phyloP scores from a whole-genome alignment of 2,113 vertebrate genomes.

The Amphilophus citrinellus region DNA sequence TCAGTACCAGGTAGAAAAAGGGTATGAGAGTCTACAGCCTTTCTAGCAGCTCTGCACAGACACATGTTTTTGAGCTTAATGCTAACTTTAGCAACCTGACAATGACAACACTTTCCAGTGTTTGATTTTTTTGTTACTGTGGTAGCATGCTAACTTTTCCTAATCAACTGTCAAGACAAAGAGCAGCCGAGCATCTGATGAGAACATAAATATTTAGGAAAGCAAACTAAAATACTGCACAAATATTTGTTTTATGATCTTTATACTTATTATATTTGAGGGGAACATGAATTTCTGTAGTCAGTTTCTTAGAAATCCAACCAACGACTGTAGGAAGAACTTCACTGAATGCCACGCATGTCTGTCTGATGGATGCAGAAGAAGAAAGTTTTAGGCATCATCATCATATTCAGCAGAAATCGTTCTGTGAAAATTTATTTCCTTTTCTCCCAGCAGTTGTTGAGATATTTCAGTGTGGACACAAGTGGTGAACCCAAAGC shows the following conservation, averaged over 20 bases:
- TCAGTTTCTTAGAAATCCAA: neutral
- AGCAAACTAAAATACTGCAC: neutral
- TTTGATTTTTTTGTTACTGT: neutral
- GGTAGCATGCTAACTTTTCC: neutral
- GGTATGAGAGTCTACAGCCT: neutral
- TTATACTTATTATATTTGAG: neutral
- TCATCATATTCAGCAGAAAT: neutral
- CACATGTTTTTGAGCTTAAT: no score
- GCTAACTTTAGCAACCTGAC: neutral
- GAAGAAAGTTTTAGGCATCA: neutral
- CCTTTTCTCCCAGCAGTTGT: neutral
- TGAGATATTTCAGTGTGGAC: neutral
- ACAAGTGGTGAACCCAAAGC: neutral
- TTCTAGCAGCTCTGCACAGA: neutral
- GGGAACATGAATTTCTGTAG: neutral
- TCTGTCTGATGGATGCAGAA: neutral
- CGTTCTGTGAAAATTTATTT: neutral
- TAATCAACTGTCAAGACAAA: neutral
- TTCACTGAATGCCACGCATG: no score
- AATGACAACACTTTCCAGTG: neutral
- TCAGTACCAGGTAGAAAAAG: neutral
- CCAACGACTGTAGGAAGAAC: no score
- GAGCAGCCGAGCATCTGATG: neutral
- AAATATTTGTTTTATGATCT: rapidly evolving
- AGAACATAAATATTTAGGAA: neutral